Percentiles rank a stretch among this genome's conserved stretches.
These are phyloP conservation scores for Leucosticte australis DNA, from an alignment of 2,113 vertebrate species.

Conservation along the genomic window DNA sequence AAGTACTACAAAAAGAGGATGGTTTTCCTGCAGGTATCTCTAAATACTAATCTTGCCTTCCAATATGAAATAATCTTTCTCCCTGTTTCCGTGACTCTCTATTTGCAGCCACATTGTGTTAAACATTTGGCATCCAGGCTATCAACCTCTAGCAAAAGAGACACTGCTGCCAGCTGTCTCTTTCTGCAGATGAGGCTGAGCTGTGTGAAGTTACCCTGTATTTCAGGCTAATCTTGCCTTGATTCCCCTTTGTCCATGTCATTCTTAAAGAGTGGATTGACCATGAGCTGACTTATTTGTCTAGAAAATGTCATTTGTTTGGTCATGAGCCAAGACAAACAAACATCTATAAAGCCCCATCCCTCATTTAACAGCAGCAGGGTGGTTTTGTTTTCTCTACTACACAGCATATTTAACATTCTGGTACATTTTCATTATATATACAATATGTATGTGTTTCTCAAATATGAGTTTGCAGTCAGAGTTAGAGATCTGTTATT, in stretches of 20 bases:
- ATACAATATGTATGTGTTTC: not conserved
- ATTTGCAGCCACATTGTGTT: not conserved
- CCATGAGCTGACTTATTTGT: not conserved
- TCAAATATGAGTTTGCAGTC: not conserved
- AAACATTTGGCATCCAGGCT: not conserved
- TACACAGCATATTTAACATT: not conserved
- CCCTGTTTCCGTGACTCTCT: not conserved
- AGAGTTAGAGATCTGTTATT: not conserved
- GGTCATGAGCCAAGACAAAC: not conserved
- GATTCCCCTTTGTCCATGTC: not conserved
- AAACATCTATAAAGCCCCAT: not conserved
- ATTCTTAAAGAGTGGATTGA: not conserved
- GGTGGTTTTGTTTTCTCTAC: not conserved
- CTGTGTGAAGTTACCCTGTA: fast-evolving
- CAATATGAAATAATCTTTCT: not conserved
- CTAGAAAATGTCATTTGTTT: not conserved
- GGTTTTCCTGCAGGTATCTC: not conserved
- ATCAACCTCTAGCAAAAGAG: not conserved
- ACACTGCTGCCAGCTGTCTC: not conserved
- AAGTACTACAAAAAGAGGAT: not conserved
- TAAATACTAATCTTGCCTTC: not conserved
- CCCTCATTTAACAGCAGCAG: not conserved
- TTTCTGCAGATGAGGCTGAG: not conserved
- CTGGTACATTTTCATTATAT: not conserved
- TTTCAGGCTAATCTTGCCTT: not conserved